Evolutionary conservation across 2,113 vertebrate species (phyloP).

Genomic region (Parotia lawesii): DNA sequence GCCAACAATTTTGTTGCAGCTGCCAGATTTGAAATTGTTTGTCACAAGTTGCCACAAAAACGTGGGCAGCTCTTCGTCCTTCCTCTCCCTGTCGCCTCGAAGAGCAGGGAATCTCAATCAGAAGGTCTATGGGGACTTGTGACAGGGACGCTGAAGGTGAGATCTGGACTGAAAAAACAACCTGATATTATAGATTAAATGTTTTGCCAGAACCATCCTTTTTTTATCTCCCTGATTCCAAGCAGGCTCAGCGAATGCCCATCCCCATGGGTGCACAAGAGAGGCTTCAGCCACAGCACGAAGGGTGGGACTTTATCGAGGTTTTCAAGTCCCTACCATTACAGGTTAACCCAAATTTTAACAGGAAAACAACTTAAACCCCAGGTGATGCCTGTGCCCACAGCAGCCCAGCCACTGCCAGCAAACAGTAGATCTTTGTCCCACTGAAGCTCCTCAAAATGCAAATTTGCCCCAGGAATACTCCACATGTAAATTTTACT

Average conservation of each 20-base stretch:
- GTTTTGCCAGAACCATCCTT: not conserved
- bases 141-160: not conserved
- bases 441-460: not conserved
- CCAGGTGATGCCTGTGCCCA: not conserved
- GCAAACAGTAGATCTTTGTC: not conserved
- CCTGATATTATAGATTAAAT: rapidly evolving
- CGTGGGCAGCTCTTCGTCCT: not conserved
- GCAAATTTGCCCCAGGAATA: rapidly evolving
- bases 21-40: constrained; percentile 42
- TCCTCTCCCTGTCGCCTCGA: not conserved
- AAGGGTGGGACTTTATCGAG: not conserved
- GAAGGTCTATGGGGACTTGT: not conserved
- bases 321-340: too few relatives aligned
- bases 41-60: constrained; percentile 5
- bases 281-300: not conserved
- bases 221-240: rapidly evolving
- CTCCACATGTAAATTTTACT: rapidly evolving
- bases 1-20: not conserved
- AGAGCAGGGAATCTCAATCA: not conserved
- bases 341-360: not conserved
- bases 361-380: not conserved
- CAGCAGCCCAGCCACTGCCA: constrained; percentile 44
- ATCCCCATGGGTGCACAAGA: not conserved
- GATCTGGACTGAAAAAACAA: too few relatives aligned
- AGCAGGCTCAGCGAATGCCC: not conserved